These are phyloP conservation scores for Drosophila melanosoma DNA, from an alignment of 2,888 invertebrate species.

Conservation along the genomic window DNA sequence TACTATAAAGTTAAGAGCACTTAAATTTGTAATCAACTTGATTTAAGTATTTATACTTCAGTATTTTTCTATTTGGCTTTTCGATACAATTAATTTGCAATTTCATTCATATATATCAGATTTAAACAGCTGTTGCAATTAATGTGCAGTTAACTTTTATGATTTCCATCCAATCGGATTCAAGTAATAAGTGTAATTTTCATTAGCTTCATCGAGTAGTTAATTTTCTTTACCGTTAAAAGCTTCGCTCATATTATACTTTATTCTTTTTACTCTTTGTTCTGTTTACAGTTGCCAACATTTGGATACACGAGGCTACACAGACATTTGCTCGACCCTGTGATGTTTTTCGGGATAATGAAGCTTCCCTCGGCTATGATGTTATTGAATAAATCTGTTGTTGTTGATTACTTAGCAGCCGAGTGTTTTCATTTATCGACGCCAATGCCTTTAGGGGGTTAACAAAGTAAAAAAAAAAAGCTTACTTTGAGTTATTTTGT, in stretches of 20 bases:
- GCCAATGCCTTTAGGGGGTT: slow-evolving; percentile 51
- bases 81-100: neutral
- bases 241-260: neutral
- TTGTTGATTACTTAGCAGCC: slow-evolving; percentile 40
- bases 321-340: slow-evolving; percentile 91
- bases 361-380: slow-evolving; percentile 72
- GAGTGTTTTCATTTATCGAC: neutral
- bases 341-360: slow-evolving; percentile 75
- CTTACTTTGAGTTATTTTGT: slow-evolving; percentile 41
- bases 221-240: neutral
- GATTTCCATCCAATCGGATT: neutral
- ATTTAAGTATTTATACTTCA: no score
- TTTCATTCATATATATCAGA: neutral
- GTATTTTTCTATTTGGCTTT: neutral
- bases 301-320: slow-evolving; percentile 94
- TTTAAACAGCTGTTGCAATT: neutral
- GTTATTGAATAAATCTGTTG: slow-evolving; percentile 68
- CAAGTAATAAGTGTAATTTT: neutral
- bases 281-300: slow-evolving; percentile 89
- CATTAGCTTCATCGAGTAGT: neutral
- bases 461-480: slow-evolving; percentile 37
- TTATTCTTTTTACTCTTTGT: slow-evolving; percentile 1
- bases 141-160: neutral
- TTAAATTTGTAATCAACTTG: neutral
- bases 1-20: neutral